Percentiles rank a stretch among this genome's conserved stretches.
Conservation (phyloP, 2,888 invertebrate species). For the Erpobdella octoculata region DNA sequence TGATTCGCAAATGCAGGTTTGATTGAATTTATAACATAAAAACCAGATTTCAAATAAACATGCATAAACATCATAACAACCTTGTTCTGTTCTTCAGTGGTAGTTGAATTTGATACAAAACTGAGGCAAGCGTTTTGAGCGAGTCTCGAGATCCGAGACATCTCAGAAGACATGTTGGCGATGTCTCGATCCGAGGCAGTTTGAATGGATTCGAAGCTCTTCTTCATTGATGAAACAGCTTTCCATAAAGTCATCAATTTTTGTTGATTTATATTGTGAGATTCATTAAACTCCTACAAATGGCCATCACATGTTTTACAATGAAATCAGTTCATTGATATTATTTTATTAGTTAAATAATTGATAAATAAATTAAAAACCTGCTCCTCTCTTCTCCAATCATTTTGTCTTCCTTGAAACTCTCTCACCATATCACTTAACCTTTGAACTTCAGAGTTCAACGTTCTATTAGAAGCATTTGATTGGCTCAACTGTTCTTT, state of each 20-base stretch:
- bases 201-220: not conserved
- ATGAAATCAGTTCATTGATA: not conserved
- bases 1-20: too few relatives aligned
- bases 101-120: not conserved
- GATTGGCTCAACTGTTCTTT: constrained; percentile 19
- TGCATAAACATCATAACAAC: not conserved
- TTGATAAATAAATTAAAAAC: constrained; percentile 7
- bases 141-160: not conserved
- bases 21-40: too few relatives aligned
- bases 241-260: constrained; percentile 11
- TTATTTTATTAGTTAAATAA: not conserved
- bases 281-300: constrained; percentile 4
- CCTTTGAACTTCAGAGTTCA: constrained; percentile 25
- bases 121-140: not conserved
- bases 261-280: not conserved
- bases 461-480: not conserved
- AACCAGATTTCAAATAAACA: not conserved
- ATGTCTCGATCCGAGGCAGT: not conserved
- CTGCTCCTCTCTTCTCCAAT: constrained; percentile 7
- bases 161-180: constrained; percentile 1
- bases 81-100: not conserved
- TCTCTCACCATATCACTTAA: not conserved
- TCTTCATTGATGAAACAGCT: not conserved
- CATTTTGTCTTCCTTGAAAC: not conserved
- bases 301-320: not conserved